Evolutionary conservation across 2,888 invertebrate genomes (phyloP).

Genomic region (Aphodius granarius): DNA sequence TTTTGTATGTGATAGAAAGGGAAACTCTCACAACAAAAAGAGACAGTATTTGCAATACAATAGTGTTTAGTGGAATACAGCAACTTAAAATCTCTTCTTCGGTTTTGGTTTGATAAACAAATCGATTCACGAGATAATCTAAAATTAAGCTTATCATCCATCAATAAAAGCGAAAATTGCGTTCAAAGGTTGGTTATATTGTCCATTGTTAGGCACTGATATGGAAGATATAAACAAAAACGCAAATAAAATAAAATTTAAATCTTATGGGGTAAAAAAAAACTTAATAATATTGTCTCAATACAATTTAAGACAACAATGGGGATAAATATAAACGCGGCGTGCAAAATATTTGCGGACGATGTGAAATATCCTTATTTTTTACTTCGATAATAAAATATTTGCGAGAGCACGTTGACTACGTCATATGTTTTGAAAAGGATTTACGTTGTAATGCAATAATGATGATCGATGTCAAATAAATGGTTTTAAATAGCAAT

Average conservation of each 20-base stretch:
- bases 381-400: background rate
- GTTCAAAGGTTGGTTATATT: background rate
- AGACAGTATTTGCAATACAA: no score
- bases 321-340: background rate
- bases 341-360: background rate
- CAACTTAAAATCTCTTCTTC: background rate
- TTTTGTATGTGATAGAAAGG: no score
- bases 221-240: background rate
- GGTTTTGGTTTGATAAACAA: background rate
- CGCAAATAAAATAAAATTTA: background rate
- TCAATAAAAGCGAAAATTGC: no score
- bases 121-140: background rate
- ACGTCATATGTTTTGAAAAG: background rate
- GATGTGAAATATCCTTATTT: background rate
- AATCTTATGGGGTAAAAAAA: no score
- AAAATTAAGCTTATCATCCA: background rate
- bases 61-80: no score
- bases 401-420: background rate
- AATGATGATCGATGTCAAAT: background rate
- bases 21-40: no score
- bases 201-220: background rate
- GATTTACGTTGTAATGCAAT: background rate
- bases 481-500: background rate
- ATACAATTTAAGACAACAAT: background rate
- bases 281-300: no score